These are phyloP conservation scores for Luffia ferchaultella DNA, from an alignment of 2,888 invertebrate species.

Conservation along the genomic window DNA sequence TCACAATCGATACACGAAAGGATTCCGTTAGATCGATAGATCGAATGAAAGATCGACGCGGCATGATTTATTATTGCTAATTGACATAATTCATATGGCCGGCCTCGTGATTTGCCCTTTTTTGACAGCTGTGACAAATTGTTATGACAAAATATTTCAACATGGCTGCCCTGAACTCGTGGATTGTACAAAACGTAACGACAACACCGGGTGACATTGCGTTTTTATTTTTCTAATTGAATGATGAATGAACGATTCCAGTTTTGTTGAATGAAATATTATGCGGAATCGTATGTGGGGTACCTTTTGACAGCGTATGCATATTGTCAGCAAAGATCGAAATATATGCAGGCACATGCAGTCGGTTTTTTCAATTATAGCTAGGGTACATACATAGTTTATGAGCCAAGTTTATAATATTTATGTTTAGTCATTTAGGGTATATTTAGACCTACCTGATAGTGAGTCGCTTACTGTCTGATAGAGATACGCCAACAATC, in stretches of 20 bases:
- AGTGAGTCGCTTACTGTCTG: too few species aligned
- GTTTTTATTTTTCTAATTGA: not conserved
- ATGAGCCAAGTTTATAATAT: too few species aligned
- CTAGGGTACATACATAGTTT: too few species aligned
- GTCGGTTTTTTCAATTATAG: too few species aligned
- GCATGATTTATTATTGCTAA: constrained; percentile 51
- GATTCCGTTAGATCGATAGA: constrained; percentile 52
- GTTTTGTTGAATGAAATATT: not conserved
- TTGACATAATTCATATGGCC: constrained; percentile 50
- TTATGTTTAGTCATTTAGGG: too few species aligned
- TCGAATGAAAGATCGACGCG: constrained; percentile 20
- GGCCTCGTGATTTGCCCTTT: constrained; percentile 41
- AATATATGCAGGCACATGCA: not conserved
- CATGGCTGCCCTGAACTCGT: constrained; percentile 24
- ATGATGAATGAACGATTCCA: not conserved
- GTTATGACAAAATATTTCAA: constrained; percentile 67
- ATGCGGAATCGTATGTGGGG: not conserved
- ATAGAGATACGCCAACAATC: too few species aligned
- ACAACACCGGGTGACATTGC: not conserved
- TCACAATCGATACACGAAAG: constrained; percentile 16
- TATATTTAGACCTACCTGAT: too few species aligned
- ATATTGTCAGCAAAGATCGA: not conserved
- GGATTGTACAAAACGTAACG: not conserved
- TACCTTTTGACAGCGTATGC: not conserved
- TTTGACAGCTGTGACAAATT: constrained; percentile 60